These are phyloP conservation scores for Orestias chungarensis DNA, from an alignment of 2,797 vertebrate genomes.

Conservation along the genomic window DNA sequence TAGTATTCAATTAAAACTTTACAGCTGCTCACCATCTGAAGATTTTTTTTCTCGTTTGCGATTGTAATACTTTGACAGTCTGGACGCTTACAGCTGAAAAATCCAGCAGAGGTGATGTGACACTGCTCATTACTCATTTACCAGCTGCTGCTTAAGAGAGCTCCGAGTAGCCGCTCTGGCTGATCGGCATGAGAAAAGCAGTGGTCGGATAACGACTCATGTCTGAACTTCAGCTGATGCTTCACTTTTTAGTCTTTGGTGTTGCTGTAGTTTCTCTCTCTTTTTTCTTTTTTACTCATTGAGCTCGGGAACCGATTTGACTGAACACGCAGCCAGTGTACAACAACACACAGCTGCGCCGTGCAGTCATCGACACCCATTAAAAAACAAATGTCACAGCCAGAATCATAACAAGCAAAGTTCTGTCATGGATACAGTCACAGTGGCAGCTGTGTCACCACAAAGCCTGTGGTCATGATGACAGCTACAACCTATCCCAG, in stretches of 20 bases:
- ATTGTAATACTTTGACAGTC: background rate
- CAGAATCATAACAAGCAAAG: slow-evolving; percentile 16
- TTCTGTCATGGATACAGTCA: slow-evolving; percentile 4
- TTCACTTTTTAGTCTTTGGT: background rate
- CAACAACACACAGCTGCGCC: background rate
- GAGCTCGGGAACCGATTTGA: background rate
- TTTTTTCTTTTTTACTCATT: background rate
- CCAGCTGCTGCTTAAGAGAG: slow-evolving; percentile 14
- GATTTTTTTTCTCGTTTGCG: background rate
- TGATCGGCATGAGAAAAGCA: background rate
- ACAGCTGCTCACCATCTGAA: background rate
- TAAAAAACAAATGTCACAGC: slow-evolving; percentile 8
- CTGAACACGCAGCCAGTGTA: background rate
- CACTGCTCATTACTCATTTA: slow-evolving; percentile 17
- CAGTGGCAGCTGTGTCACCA: slow-evolving; percentile 25
- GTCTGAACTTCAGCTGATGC: background rate
- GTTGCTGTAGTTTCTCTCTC: slow-evolving; percentile 1
- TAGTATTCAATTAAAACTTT: background rate
- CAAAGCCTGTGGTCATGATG: slow-evolving; percentile 24
- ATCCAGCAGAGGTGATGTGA: slow-evolving; percentile 6
- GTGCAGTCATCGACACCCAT: slow-evolving; percentile 18
- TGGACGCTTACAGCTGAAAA: background rate
- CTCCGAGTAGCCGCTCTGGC: background rate
- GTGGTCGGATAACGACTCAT: background rate
- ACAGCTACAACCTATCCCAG: slow-evolving; percentile 14